Percentiles rank a stretch among this genome's conserved stretches.
Conservation (phyloP, 2,113 vertebrate genomes). For the Semnornis frantzii region DNA sequence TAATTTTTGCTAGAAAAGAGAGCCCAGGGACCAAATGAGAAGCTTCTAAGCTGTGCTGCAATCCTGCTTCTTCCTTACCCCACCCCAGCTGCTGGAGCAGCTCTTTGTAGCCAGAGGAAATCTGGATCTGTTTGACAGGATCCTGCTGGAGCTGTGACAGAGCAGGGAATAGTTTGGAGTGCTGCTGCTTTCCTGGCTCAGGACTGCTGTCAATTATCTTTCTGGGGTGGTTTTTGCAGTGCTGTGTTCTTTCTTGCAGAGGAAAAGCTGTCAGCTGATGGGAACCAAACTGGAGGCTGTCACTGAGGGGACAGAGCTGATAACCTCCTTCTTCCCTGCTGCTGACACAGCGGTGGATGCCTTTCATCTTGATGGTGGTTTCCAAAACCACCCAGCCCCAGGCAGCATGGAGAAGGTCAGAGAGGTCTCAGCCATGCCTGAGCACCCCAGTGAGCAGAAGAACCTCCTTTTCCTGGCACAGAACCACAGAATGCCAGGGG, state of each 20-base stretch:
- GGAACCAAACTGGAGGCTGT: neutral
- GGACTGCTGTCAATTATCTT: too few species aligned
- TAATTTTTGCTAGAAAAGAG: neutral
- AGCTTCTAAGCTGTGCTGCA: neutral
- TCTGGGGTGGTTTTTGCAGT: neutral
- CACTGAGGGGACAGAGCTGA: neutral
- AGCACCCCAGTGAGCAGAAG: rapidly evolving
- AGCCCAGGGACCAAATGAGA: neutral
- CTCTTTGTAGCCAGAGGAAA: neutral
- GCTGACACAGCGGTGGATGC: rapidly evolving
- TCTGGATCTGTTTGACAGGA: neutral
- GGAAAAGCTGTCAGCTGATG: neutral
- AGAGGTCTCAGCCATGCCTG: neutral
- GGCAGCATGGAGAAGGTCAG: neutral
- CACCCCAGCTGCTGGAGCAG: neutral
- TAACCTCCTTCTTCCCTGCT: neutral
- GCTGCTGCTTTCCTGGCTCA: neutral
- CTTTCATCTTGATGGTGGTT: neutral
- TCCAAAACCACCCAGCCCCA: neutral
- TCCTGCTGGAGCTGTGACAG: neutral
- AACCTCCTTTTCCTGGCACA: neutral
- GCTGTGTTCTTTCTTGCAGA: neutral
- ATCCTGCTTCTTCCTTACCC: too few species aligned
- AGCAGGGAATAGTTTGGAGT: neutral
- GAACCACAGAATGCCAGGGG: too few species aligned